Conservation (phyloP, 2,888 invertebrate species). For the Cryptocephalus moraei region DNA sequence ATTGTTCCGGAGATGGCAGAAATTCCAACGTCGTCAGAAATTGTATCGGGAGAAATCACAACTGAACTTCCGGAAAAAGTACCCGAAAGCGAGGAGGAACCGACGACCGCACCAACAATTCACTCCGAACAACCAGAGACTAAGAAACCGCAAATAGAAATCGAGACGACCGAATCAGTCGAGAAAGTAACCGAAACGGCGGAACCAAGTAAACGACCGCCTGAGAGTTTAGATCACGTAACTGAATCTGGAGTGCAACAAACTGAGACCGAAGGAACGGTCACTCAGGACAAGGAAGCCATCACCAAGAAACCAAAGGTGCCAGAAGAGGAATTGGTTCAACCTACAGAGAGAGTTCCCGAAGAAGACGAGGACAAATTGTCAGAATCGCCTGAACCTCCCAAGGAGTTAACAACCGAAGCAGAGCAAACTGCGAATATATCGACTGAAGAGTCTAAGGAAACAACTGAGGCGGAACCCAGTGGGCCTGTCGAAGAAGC, state of each 20-base stretch:
- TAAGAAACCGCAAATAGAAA: background rate
- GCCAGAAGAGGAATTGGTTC: background rate
- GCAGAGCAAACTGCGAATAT: background rate
- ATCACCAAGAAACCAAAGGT: background rate
- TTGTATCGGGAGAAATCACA: background rate
- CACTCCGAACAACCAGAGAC: background rate
- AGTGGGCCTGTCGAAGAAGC: too few relatives aligned
- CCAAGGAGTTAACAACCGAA: slow-evolving; percentile 2
- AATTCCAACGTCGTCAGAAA: slow-evolving; percentile 6
- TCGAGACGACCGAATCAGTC: slow-evolving; percentile 24
- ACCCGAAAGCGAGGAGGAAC: background rate
- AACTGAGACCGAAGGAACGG: background rate
- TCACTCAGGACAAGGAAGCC: background rate
- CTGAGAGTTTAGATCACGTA: background rate
- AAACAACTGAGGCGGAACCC: background rate
- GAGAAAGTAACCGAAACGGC: slow-evolving; percentile 14
- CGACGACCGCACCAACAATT: background rate
- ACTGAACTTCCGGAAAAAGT: background rate
- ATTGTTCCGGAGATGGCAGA: slow-evolving; percentile 9
- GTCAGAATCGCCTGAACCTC: slow-evolving; percentile 5
- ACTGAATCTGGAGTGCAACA: slow-evolving; percentile 7
- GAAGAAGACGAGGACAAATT: background rate
- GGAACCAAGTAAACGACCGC: background rate
- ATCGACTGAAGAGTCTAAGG: background rate
- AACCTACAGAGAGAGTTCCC: background rate